Percentiles rank a stretch among this genome's conserved stretches.
These are phyloP conservation scores for Cirrhinus molitorella DNA, from an alignment of 2,797 vertebrate genomes.

Conservation along the genomic window DNA sequence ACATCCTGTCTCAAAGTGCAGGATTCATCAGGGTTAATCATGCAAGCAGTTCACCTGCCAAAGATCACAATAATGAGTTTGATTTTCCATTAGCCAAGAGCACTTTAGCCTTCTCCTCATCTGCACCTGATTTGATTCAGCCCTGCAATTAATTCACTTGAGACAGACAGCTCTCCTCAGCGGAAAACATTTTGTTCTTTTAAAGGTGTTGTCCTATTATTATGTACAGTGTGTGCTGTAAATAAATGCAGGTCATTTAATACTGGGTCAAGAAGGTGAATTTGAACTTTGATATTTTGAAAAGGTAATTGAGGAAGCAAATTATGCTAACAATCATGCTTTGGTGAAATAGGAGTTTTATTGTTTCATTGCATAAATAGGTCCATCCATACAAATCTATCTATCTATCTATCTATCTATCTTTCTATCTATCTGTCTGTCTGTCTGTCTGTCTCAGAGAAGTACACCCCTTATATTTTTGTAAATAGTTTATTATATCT, in stretches of 20 bases:
- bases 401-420: background rate
- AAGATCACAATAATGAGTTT: slow-evolving; percentile 72
- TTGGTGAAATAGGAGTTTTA: background rate
- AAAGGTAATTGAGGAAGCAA: background rate
- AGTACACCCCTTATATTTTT: too few species aligned
- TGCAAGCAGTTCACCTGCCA: slow-evolving; percentile 72
- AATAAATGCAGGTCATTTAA: background rate
- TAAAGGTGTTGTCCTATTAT: slow-evolving; percentile 3
- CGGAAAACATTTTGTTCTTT: slow-evolving; percentile 41
- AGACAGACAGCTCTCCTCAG: slow-evolving; percentile 45
- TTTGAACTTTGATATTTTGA: background rate
- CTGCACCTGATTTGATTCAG: slow-evolving; percentile 44
- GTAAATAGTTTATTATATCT: too few species aligned
- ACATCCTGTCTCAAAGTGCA: slow-evolving; percentile 42
- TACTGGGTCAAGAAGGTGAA: background rate
- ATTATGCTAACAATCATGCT: background rate
- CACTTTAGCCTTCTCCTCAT: slow-evolving; percentile 48
- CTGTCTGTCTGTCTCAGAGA: too few species aligned
- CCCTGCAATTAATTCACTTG: slow-evolving; percentile 52
- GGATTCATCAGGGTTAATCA: slow-evolving; percentile 66
- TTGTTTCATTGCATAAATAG: slow-evolving; percentile 8
- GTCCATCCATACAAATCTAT: background rate
- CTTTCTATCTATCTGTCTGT: background rate
- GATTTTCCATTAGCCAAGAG: slow-evolving; percentile 66
- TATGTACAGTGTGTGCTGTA: background rate